phyloP scores from a whole-genome alignment of 1,140 invertebrate genomes.

The Bombus superbus region DNA sequence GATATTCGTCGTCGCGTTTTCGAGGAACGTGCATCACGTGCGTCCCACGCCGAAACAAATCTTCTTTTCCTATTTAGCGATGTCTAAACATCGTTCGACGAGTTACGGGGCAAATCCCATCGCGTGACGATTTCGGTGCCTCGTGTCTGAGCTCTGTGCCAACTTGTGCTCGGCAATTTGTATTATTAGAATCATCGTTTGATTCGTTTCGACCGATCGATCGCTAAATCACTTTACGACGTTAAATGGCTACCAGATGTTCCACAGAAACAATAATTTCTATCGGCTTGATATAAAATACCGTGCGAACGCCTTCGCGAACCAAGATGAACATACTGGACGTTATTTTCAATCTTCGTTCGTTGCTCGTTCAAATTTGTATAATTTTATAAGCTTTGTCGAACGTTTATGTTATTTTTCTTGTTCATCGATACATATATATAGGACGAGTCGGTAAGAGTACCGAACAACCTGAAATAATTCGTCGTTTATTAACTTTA shows the following conservation, averaged over 20 bases:
- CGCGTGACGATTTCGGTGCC: not conserved
- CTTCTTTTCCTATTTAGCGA: not conserved
- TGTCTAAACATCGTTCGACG: not conserved
- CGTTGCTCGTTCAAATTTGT: too few relatives aligned
- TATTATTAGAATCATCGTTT: conserved; percentile 4
- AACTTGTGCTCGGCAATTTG: not conserved
- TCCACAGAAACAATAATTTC: not conserved
- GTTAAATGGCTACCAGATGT: not conserved
- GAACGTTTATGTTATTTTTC: too few relatives aligned
- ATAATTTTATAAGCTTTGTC: too few relatives aligned
- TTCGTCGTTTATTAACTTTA: too few relatives aligned
- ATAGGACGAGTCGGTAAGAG: too few relatives aligned
- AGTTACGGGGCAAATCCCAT: not conserved
- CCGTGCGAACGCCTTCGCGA: not conserved
- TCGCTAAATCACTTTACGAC: not conserved
- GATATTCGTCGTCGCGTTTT: not conserved
- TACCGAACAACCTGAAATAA: too few relatives aligned
- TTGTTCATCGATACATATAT: too few relatives aligned
- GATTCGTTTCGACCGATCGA: conserved; percentile 12
- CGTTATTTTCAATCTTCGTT: too few relatives aligned
- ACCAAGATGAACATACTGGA: not conserved
- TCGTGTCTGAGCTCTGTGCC: not conserved
- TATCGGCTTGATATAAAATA: too few relatives aligned
- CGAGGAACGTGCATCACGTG: not conserved
- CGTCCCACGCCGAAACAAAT: not conserved